Evolutionary conservation across 2,888 invertebrate species (phyloP), one percentile per base, ranked within the genome.

Genomic region (Tenthredo scrophulariae): DNA sequence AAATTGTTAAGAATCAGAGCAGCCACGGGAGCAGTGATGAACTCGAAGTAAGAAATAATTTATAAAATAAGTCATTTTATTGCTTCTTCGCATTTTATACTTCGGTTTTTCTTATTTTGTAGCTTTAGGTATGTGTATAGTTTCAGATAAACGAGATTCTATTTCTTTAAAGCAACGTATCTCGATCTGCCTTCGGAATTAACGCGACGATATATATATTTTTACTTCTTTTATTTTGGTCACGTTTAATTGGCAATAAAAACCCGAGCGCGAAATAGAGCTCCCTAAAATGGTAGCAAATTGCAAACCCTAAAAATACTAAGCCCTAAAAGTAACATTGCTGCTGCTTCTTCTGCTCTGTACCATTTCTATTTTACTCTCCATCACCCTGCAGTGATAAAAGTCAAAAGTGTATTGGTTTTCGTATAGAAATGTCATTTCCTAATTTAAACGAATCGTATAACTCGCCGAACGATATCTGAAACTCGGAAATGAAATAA

Each of bases 1-100:
- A 96, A 90, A 95, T 97, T 92, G 95, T 98, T 90, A 96, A 94
- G 90, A 92, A 90, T 86, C 93, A 93, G 87, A 92, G 92, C 87
- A 90, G 89, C 86, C 88, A 86, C 50, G 88, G 85, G 33, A 91
- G 91, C 86, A 92, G 92, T 90, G 93, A 93, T 85, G 92, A 92
- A 87, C 88, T 89, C 88, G 92, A 92, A 91, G 93, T 92, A 29
- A 50, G 88, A 75, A 46, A 54, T 54, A 74, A n/a, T n/a, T 37
- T n/a, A 84, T 18, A 84, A 40, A 79, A 65, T 37, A 83, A 83
- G 0, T n/a, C 6, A 18, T 29, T 6, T 54, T n/a, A n/a, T n/a
- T 54, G 0, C n/a, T 70, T 40, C 15, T 33, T 5, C n/a, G n/a
- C n/a, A n/a, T n/a, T n/a, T n/a, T n/a, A n/a, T n/a, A n/a, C n/a